phyloP scores from a whole-genome alignment of 2,888 invertebrate genomes.

The Diaprepes abbreviatus region DNA sequence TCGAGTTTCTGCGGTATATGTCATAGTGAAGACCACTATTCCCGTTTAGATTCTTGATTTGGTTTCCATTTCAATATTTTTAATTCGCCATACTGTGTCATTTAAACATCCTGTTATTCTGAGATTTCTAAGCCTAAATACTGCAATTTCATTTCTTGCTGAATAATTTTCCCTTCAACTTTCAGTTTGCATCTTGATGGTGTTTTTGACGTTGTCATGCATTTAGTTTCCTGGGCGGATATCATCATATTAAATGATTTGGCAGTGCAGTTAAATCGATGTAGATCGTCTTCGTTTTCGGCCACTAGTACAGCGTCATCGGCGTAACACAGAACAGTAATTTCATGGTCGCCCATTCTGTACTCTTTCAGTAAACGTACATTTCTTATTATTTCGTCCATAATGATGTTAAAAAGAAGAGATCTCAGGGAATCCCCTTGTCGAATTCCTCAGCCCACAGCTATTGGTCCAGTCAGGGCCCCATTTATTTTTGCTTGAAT shows the following conservation, averaged over 20 bases:
- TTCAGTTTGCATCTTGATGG: background rate
- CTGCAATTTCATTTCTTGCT: background rate
- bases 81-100: no score
- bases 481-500: background rate
- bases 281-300: background rate
- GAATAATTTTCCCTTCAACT: background rate
- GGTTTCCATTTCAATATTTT: no score
- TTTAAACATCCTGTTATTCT: background rate
- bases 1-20: background rate
- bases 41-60: background rate
- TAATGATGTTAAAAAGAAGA: background rate
- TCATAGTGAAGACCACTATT: background rate
- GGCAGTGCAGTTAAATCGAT: background rate
- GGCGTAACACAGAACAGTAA: background rate
- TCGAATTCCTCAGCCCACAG: background rate
- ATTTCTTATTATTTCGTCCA: conserved; percentile 2
- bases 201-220: background rate
- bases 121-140: background rate
- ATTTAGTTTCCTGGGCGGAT: background rate
- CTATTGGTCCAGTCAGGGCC: background rate
- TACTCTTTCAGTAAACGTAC: background rate
- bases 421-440: background rate
- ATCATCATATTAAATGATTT: background rate
- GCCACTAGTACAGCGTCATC: background rate
- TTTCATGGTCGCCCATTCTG: background rate